These are phyloP conservation scores for Thripadectes ignobilis DNA, from an alignment of 2,797 vertebrate species.

Conservation along the genomic window DNA sequence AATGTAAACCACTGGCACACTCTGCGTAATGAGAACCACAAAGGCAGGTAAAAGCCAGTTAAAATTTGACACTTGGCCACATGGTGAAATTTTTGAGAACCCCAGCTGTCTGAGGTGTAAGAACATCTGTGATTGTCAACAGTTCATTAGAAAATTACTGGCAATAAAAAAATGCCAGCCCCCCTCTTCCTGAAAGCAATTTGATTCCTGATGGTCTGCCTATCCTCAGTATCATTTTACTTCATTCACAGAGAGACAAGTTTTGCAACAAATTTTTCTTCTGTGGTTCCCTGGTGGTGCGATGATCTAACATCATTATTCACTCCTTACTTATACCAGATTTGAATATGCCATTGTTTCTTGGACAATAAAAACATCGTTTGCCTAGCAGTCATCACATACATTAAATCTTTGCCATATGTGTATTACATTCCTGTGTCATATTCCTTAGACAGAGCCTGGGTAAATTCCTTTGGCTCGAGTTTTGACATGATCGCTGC, in stretches of 20 bases:
- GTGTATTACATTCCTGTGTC: slow-evolving; percentile 54
- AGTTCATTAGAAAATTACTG: slow-evolving; percentile 63
- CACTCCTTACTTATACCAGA: slow-evolving; percentile 23
- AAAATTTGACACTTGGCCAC: slow-evolving; percentile 31
- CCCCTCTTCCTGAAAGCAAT: background rate
- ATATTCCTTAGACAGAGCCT: slow-evolving; percentile 43
- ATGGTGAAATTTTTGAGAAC: slow-evolving; percentile 39
- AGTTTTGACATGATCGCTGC: slow-evolving; percentile 27
- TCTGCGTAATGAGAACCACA: background rate
- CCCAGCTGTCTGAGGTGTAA: slow-evolving; percentile 46
- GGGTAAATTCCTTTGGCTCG: slow-evolving; percentile 45
- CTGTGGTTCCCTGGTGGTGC: background rate
- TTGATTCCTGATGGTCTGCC: slow-evolving; percentile 17
- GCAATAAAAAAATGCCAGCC: slow-evolving; percentile 44
- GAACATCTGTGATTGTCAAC: slow-evolving; percentile 67
- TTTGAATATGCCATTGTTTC: slow-evolving; percentile 69
- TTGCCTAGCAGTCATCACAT: slow-evolving; percentile 61
- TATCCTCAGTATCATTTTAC: background rate
- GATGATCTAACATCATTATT: slow-evolving; percentile 50
- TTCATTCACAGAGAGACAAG: background rate
- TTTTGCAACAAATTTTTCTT: slow-evolving; percentile 20
- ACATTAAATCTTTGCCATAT: slow-evolving; percentile 62
- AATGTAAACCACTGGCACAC: background rate
- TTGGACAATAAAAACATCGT: slow-evolving; percentile 46
- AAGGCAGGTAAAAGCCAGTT: slow-evolving; percentile 23